Conservation (phyloP, 2,888 invertebrate species). For the Cotesia congregata region DNA sequence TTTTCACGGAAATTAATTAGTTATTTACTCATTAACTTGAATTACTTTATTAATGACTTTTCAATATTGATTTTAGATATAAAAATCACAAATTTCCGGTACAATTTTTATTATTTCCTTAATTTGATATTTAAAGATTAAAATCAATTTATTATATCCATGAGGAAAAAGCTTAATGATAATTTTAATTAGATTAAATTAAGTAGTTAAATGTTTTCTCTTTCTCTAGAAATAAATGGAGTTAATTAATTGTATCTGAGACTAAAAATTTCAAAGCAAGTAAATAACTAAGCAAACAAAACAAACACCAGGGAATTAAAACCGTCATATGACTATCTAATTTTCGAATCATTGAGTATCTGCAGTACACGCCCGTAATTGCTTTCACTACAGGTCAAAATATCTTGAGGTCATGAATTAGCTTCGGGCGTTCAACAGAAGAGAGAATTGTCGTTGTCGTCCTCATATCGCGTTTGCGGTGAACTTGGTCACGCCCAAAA, state of each 20-base stretch:
- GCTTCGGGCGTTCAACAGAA: conserved; percentile 18
- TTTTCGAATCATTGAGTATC: conserved; percentile 16
- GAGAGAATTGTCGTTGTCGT: conserved; percentile 29
- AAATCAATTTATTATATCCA: background rate
- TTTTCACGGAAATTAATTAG: background rate
- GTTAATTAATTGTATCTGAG: conserved; percentile 5
- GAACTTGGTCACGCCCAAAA: conserved; percentile 29
- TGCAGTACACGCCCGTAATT: conserved; percentile 32
- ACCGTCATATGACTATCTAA: conserved; percentile 26
- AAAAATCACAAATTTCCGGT: background rate
- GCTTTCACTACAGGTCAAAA: conserved; percentile 40
- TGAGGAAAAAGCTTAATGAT: background rate
- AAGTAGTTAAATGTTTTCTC: conserved; percentile 7
- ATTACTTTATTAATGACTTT: background rate
- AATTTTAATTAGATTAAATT: background rate
- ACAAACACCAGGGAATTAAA: background rate
- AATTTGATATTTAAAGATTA: background rate
- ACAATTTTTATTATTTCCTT: background rate
- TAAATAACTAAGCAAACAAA: background rate
- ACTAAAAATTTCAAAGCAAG: background rate
- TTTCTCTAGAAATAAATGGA: background rate
- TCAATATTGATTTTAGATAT: background rate
- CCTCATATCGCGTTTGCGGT: conserved; percentile 1
- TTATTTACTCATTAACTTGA: background rate
- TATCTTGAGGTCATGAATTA: conserved; percentile 32